Evolutionary conservation across 2,797 vertebrate genomes (phyloP).

Genomic region (Phoebastria nigripes): DNA sequence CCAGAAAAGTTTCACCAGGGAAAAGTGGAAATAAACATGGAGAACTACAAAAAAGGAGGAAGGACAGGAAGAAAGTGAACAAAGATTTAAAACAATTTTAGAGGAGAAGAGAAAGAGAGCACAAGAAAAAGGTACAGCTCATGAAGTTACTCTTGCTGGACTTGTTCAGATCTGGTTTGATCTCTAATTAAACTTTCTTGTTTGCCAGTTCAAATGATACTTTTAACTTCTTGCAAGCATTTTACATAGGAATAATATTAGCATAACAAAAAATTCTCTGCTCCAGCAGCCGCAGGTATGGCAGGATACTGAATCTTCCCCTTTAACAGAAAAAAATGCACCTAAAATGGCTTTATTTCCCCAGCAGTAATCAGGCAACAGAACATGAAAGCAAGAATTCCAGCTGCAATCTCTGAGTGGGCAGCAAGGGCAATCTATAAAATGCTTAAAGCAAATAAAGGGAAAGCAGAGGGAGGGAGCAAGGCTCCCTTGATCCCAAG

Average conservation of each 20-base stretch:
- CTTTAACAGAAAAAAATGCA: not conserved
- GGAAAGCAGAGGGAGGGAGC: not conserved
- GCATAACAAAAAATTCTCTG: not conserved
- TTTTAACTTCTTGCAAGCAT: not conserved
- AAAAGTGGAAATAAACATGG: not conserved
- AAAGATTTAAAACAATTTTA: not conserved
- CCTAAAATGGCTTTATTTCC: not conserved
- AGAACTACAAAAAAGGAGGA: not conserved
- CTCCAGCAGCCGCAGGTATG: not conserved
- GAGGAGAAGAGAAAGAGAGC: not conserved
- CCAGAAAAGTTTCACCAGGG: not conserved
- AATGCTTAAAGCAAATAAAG: not conserved
- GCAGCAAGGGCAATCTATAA: not conserved
- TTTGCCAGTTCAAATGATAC: not conserved
- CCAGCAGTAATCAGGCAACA: not conserved
- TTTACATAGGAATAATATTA: not conserved
- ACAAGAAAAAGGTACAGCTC: not conserved
- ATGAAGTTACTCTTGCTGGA: not conserved
- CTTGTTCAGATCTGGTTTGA: constrained; percentile 11
- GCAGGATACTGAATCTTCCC: not conserved
- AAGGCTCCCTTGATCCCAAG: not conserved
- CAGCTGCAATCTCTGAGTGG: not conserved
- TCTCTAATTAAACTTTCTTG: not conserved
- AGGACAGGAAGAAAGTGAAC: not conserved
- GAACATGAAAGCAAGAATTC: constrained; percentile 13